phyloP scores from a whole-genome alignment of 2,888 invertebrate genomes.

The Drosophila anomalata region DNA sequence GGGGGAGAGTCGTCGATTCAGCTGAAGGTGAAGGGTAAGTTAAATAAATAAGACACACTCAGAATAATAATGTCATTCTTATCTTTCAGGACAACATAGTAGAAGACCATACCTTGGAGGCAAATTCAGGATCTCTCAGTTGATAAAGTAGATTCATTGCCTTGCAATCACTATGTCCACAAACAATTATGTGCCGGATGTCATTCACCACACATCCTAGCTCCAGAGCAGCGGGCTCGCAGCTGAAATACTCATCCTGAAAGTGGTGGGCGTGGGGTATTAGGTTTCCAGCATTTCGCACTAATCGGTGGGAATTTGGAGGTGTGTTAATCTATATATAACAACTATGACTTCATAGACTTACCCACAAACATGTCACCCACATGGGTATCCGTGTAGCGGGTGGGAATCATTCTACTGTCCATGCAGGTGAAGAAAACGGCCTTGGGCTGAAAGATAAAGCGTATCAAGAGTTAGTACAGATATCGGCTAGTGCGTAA shows the following conservation, averaged over 20 bases:
- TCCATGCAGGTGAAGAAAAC: conserved; percentile 99
- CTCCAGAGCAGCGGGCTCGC: conserved; percentile 98
- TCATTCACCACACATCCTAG: conserved; percentile 96
- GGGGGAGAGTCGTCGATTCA: conserved; percentile 92
- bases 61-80: neutral
- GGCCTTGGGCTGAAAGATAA: conserved; percentile 93
- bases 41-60: neutral
- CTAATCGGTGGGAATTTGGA: conserved; percentile 85
- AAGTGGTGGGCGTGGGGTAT: conserved; percentile 96
- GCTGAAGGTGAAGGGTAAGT: conserved; percentile 78
- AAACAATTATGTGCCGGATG: conserved; percentile 96
- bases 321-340: conserved; percentile 32
- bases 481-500: conserved; percentile 29
- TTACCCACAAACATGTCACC: conserved; percentile 99
- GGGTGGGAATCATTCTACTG: conserved; percentile 97
- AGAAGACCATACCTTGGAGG: conserved; percentile 86
- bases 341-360: conserved; percentile 54
- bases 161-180: conserved; percentile 99
- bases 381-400: conserved; percentile 97
- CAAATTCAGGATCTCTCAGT: conserved; percentile 90
- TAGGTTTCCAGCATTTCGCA: conserved; percentile 98
- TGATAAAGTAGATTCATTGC: conserved; percentile 97
- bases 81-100: rapidly evolving
- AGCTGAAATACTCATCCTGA: conserved; percentile 93
- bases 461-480: conserved; percentile 46